These are phyloP conservation scores for Leptinotarsa texana DNA, from an alignment of 1,140 invertebrate species.

Conservation along the genomic window DNA sequence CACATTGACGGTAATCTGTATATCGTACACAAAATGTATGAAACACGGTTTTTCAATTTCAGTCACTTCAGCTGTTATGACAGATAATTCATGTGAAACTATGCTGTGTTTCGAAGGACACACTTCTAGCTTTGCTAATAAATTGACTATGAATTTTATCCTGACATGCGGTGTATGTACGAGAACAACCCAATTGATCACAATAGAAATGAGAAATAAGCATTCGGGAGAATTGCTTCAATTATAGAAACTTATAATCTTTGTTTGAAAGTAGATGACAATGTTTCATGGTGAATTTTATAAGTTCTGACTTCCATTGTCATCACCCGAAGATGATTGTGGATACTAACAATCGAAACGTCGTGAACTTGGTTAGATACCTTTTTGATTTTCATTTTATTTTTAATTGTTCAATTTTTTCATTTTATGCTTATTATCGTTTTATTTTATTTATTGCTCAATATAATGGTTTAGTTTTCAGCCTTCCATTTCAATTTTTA, in stretches of 20 bases:
- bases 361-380: no score
- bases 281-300: no score
- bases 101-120: not conserved
- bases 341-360: no score
- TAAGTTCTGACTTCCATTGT: no score
- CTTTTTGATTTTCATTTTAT: no score
- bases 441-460: no score
- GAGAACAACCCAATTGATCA: not conserved
- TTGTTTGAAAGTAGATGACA: no score
- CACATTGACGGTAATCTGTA: not conserved
- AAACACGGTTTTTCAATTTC: not conserved
- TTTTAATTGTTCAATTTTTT: no score
- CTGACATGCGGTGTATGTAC: not conserved
- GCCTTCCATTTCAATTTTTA: no score
- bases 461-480: no score
- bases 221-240: not conserved
- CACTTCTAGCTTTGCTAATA: not conserved
- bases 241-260: not conserved
- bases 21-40: constrained; percentile 11
- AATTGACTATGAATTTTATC: not conserved
- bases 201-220: not conserved
- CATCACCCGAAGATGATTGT: no score
- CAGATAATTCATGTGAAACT: not conserved
- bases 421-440: no score
- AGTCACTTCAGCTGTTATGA: not conserved